These are phyloP conservation scores for Stichodactyla helianthus DNA, from an alignment of 64 coral and sea anemone genomes.

Conservation along the genomic window DNA sequence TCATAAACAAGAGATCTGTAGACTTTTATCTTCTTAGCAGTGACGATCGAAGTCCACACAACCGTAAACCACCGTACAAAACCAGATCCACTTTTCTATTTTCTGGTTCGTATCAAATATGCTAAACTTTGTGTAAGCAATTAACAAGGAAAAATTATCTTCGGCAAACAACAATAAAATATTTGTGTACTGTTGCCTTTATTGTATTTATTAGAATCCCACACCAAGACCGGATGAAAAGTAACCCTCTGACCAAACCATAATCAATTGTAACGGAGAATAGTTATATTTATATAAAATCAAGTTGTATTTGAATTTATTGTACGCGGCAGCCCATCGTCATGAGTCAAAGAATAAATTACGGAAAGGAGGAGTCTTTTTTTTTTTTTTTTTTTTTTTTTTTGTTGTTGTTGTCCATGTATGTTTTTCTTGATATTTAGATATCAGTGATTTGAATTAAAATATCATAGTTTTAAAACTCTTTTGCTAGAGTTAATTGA, in stretches of 20 bases:
- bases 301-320: background rate
- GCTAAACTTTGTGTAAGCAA: conserved; percentile 12
- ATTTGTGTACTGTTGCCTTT: conserved; percentile 12
- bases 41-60: background rate
- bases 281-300: conserved; percentile 5
- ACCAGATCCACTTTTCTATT: background rate
- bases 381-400: too few relatives aligned
- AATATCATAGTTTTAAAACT: conserved; percentile 12
- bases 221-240: conserved; percentile 27
- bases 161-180: conserved; percentile 15
- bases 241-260: conserved; percentile 19
- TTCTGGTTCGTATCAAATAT: background rate
- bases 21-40: background rate
- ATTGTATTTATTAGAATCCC: conserved; percentile 15
- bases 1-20: background rate
- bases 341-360: background rate
- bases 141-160: conserved; percentile 8
- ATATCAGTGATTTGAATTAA: background rate
- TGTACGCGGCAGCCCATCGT: background rate
- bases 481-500: conserved; percentile 27
- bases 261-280: conserved; percentile 22
- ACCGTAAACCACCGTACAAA: conserved; percentile 8
- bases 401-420: background rate
- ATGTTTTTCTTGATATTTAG: background rate
- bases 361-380: background rate